Base-by-base conservation (phyloP, 2,888 invertebrate species). In the Crocallis elinguaria region DNA sequence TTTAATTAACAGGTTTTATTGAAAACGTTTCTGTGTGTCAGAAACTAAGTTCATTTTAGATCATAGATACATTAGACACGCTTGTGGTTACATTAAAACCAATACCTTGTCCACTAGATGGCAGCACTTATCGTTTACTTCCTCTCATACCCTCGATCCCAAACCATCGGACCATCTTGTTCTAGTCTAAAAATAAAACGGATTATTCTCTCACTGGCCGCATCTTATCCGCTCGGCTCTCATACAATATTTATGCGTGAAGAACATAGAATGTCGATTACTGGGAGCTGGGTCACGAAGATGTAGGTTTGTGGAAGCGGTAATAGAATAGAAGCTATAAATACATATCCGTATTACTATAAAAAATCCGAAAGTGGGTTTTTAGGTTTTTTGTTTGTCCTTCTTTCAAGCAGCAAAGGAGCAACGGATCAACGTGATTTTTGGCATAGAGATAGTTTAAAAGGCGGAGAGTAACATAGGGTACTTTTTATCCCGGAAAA, bases 191-290 rank as follows among this genome's bases (percentile, higher is more conserved):
- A 77, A 78, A 77, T 77, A 68, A 75, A 73, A 71, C 62, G 72
- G 76, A 77, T 80, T 78, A 79, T 77, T 71, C 73, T 73, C 68
- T 49, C 67, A 59, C 64, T 60, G 70, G 70, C 80, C 80, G 75
- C 80, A 78, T 81, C 79, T 80, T 79, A 78, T 73, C 75, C 70
- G 56, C 68, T 68, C 63, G 60, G 11, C 16, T 46, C 67, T 86
- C 84, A 84, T 86, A 75, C 79, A 86, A 85, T 84, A 86, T 87
- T 86, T 83, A 86, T 84, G 79, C 80, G 72, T 74, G 75, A 73
- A 65, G 79, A 84, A 86, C 86, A 86, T 66, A 73, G 82, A 80
- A 86, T 75, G 79, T 86, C 84, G 82, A 86, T 86, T 86, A 86
- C 78, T 70, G 71, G 66, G 32, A 35, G 41, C 42, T 30, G 12